Percentiles rank a stretch among this genome's conserved stretches.
These are phyloP conservation scores for Prionace glauca DNA, from an alignment of 2,797 vertebrate species.

Conservation along the genomic window DNA sequence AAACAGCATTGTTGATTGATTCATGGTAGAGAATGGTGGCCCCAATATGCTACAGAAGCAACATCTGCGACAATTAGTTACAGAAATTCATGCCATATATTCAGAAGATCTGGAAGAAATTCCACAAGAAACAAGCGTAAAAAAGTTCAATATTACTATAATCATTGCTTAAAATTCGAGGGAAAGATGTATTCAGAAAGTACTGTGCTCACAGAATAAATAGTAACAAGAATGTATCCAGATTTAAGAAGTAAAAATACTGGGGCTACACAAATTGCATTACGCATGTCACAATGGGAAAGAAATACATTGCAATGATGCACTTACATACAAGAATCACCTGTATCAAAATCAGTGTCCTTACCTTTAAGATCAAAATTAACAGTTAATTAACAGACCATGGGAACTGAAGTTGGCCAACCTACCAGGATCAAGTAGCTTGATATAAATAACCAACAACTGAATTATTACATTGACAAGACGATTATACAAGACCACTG, in stretches of 20 bases:
- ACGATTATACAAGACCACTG: not conserved
- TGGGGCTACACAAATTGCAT: not conserved
- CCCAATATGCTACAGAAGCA: not conserved
- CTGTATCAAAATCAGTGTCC: not conserved
- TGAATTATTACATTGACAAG: not conserved
- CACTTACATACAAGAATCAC: not conserved
- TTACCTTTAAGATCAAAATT: not conserved
- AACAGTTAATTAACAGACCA: not conserved
- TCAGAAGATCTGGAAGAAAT: constrained; percentile 4
- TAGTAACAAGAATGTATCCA: not conserved
- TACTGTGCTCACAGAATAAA: not conserved
- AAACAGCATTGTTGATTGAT: not conserved
- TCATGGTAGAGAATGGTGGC: too few relatives aligned
- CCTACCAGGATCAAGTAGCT: not conserved
- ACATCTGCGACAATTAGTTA: not conserved
- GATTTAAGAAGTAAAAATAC: not conserved
- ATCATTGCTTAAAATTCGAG: not conserved
- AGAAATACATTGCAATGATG: not conserved
- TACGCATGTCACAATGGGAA: not conserved
- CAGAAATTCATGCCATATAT: not conserved
- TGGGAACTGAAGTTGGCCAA: not conserved
- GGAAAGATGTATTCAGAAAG: not conserved
- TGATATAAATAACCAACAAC: not conserved
- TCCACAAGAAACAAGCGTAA: not conserved
- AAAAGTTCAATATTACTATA: not conserved